A percentile compares a stretch with the other conserved stretches of the same genome.
Conservation (phyloP, 2,888 invertebrate genomes). For the Cataglyphis rosenhaueri region DNA sequence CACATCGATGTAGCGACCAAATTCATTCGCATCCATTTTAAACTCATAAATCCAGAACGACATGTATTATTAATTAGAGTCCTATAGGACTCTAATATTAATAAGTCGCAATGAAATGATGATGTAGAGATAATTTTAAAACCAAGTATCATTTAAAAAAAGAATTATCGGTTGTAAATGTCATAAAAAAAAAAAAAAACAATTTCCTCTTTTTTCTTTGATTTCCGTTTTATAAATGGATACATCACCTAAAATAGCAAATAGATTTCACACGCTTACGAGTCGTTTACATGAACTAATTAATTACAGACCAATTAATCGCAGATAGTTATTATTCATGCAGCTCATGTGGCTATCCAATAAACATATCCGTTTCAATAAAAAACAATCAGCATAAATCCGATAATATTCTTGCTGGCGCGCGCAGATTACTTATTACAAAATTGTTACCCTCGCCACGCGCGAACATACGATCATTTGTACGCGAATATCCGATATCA, state of each 20-base stretch:
- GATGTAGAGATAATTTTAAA: not conserved
- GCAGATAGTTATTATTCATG: not conserved
- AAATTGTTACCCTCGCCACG: conserved; percentile 16
- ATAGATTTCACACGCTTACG: not conserved
- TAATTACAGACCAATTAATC: not conserved
- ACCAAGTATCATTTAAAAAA: not conserved
- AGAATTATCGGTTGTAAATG: not conserved
- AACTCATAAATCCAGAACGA: not conserved
- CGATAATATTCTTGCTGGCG: conserved; percentile 1
- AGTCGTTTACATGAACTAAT: not conserved
- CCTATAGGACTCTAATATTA: not conserved
- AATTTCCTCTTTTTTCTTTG: not conserved
- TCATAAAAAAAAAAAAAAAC: not conserved
- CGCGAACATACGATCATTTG: conserved; percentile 8
- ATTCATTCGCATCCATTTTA: not conserved
- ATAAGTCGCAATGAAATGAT: not conserved
- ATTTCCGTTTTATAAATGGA: not conserved
- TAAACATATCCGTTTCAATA: not conserved
- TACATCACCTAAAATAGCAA: not conserved
- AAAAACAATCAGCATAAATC: conserved; percentile 16
- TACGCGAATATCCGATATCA: conserved; percentile 39
- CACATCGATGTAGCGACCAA: not conserved
- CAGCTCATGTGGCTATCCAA: not conserved
- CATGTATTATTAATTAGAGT: too few species aligned
- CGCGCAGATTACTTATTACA: not conserved